Conservation (phyloP, 2,888 invertebrate genomes). For the Folsomia manolachei region DNA sequence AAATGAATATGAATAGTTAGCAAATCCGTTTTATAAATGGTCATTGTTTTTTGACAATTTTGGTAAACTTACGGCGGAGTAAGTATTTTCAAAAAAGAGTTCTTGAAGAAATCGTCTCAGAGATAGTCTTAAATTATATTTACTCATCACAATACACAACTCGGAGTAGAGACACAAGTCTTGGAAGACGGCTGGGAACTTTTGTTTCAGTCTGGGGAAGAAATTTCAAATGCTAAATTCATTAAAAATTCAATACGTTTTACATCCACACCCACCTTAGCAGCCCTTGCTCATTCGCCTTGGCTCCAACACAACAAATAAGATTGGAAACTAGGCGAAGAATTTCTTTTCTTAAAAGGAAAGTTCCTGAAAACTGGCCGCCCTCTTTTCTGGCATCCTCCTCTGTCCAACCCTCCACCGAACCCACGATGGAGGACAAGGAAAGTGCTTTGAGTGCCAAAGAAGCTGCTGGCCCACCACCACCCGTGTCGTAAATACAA, state of each 20-base stretch:
- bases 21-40: background rate
- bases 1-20: background rate
- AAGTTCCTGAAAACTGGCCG: too few species aligned
- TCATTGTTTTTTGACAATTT: background rate
- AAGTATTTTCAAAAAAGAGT: conserved; percentile 71
- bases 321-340: conserved; percentile 70
- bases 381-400: background rate
- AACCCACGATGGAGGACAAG: background rate
- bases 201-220: conserved; percentile 57
- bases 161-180: conserved; percentile 92
- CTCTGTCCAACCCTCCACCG: background rate
- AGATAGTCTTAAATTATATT: conserved; percentile 75
- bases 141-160: conserved; percentile 73
- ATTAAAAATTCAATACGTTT: too few species aligned
- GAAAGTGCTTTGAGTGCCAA: too few species aligned
- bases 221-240: too few species aligned
- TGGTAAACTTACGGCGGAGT: background rate
- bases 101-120: conserved; percentile 88
- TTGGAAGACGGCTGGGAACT: conserved; percentile 61
- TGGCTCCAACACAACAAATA: conserved; percentile 74
- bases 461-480: background rate
- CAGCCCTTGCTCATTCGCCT: conserved; percentile 76
- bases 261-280: conserved; percentile 58
- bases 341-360: conserved; percentile 60
- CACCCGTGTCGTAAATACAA: background rate